A percentile compares a stretch with the other conserved stretches of the same genome.
Evolutionary conservation across 1,140 invertebrate genomes (phyloP).

Genomic region (Meloidogyne exigua): DNA sequence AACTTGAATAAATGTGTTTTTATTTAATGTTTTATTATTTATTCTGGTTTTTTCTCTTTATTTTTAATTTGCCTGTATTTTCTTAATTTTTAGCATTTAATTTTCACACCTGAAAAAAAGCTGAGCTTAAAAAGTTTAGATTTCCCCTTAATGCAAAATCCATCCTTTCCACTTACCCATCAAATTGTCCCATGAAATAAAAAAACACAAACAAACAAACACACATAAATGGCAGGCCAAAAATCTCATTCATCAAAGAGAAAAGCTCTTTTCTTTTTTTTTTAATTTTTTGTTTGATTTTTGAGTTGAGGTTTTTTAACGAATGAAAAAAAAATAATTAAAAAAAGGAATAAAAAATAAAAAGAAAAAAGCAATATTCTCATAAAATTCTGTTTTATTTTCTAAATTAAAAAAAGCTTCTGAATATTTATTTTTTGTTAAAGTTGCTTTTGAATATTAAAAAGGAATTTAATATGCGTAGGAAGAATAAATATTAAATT

Average conservation of each 20-base stretch:
- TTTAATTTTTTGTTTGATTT: background rate
- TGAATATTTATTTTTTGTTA: background rate
- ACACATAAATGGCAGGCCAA: background rate
- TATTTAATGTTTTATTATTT: no score
- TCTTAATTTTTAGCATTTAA: no score
- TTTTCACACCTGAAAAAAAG: background rate
- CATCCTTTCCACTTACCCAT: background rate
- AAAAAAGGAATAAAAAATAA: background rate
- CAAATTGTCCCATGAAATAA: background rate
- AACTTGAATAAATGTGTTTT: no score
- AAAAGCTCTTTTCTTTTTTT: background rate
- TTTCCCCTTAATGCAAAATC: background rate
- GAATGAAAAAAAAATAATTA: background rate
- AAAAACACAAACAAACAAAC: background rate
- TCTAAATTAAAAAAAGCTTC: background rate
- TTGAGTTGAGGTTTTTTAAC: background rate
- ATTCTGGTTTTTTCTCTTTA: background rate
- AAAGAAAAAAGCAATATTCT: background rate
- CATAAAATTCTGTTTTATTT: background rate
- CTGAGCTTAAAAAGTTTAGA: background rate
- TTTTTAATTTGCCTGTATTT: background rate
- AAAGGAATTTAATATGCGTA: background rate
- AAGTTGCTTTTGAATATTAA: background rate
- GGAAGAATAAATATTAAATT: background rate
- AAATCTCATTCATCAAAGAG: background rate